These are phyloP conservation scores for Rhinoptilus africanus DNA, from an alignment of 2,113 vertebrate species.

Conservation along the genomic window DNA sequence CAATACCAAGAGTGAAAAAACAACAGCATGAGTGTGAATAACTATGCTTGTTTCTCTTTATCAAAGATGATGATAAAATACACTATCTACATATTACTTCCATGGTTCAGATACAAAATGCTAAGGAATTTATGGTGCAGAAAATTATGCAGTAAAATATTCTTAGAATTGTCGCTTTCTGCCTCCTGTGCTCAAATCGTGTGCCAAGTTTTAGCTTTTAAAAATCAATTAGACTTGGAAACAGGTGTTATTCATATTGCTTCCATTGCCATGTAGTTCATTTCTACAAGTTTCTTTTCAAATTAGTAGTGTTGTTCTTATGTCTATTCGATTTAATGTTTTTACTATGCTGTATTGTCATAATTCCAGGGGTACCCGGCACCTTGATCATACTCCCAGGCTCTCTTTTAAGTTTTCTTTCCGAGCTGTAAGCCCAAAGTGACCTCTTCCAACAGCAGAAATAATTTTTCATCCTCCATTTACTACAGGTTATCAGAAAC, in stretches of 20 bases:
- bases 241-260: neutral
- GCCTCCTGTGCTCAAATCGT: neutral
- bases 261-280: neutral
- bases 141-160: conserved; percentile 1
- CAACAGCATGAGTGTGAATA: neutral
- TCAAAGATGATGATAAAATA: neutral
- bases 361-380: neutral
- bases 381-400: neutral
- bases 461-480: neutral
- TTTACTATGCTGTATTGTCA: neutral
- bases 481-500: neutral
- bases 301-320: neutral
- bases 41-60: neutral
- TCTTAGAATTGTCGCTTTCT: neutral
- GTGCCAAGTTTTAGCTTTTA: neutral
- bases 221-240: conserved; percentile 3
- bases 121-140: neutral
- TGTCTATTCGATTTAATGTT: neutral
- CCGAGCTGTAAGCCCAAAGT: neutral
- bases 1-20: neutral
- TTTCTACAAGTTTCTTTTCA: neutral
- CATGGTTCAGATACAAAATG: neutral
- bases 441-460: neutral
- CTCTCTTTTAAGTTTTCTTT: neutral
- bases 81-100: neutral